Evolutionary conservation across 2,888 invertebrate genomes (phyloP).

Genomic region (Chrysodeixis includens): DNA sequence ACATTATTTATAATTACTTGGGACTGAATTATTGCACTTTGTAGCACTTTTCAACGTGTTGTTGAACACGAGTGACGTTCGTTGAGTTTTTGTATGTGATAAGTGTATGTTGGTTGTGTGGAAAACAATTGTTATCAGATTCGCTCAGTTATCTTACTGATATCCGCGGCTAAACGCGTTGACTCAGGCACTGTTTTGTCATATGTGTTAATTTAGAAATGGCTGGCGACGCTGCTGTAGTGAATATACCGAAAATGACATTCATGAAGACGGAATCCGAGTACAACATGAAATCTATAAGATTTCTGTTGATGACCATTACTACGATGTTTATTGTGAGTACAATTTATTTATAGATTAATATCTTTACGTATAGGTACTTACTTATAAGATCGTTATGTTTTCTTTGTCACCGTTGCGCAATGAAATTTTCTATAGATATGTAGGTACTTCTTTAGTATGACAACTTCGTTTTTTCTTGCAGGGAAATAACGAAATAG

Average conservation of each 20-base stretch:
- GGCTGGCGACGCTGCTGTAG: constrained; percentile 43
- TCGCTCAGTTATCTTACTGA: constrained; percentile 60
- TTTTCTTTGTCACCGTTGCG: neutral
- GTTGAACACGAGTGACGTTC: constrained; percentile 13
- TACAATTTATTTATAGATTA: constrained; percentile 43
- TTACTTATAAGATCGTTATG: neutral
- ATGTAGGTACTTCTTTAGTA: no score
- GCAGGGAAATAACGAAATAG: no score
- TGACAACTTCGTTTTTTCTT: no score
- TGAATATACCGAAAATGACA: constrained; percentile 70
- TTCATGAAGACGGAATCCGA: constrained; percentile 81
- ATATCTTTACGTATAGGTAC: neutral
- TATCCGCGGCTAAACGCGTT: constrained; percentile 48
- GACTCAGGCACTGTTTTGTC: constrained; percentile 35
- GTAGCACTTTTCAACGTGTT: constrained; percentile 13
- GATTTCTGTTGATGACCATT: constrained; percentile 83
- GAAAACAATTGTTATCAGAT: constrained; percentile 68
- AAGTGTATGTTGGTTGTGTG: constrained; percentile 21
- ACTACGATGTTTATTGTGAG: constrained; percentile 85
- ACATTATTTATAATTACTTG: constrained; percentile 19
- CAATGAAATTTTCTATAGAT: neutral
- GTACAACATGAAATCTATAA: constrained; percentile 85
- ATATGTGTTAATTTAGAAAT: constrained; percentile 37
- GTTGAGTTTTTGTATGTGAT: constrained; percentile 5
- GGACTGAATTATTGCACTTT: neutral